Evolutionary conservation across 1,140 invertebrate species (phyloP).

Genomic region (Daktulosphaira vitifoliae): DNA sequence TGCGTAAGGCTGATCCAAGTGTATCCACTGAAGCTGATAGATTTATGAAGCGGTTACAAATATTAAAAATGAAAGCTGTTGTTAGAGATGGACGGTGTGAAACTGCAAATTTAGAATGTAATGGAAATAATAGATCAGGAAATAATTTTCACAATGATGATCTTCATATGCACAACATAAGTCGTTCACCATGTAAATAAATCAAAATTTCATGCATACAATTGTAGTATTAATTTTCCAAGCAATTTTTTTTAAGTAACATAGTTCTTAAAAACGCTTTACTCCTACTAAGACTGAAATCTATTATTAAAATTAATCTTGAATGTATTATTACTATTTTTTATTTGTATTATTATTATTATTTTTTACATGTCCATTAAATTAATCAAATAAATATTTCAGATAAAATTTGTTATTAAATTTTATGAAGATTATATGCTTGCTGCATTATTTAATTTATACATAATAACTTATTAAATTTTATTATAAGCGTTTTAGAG

Average conservation of each 20-base stretch:
- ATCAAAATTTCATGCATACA: conserved; percentile 14
- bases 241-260: background rate
- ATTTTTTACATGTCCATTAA: no score
- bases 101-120: conserved; percentile 7
- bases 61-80: conserved; percentile 31
- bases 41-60: conserved; percentile 24
- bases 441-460: no score
- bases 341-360: no score
- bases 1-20: background rate
- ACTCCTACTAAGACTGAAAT: conserved; percentile 27
- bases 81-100: background rate
- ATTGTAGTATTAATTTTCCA: conserved; percentile 2
- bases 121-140: conserved; percentile 13
- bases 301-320: no score
- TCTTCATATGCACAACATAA: conserved; percentile 14
- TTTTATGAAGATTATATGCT: no score
- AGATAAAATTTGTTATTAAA: no score
- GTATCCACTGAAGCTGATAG: conserved; percentile 17
- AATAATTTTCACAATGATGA: conserved; percentile 18
- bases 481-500: no score
- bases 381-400: no score
- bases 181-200: conserved; percentile 24
- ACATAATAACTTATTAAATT: no score
- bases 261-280: background rate
- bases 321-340: no score